Evolutionary conservation across 2,888 invertebrate genomes (phyloP).

Genomic region (Rhopalosiphum nymphaeae): DNA sequence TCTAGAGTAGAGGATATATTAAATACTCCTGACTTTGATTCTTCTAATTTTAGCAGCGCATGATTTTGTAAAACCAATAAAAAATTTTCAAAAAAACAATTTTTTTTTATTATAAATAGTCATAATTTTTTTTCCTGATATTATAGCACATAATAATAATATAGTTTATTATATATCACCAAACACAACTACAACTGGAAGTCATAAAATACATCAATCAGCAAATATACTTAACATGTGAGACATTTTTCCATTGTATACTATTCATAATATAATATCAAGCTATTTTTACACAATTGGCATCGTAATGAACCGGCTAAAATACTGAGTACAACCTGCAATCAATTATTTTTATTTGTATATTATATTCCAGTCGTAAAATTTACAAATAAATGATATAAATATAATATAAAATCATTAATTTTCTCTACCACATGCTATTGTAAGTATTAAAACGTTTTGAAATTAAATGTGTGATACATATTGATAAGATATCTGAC

Average conservation of each 20-base stretch:
- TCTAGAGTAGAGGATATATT: slow-evolving; percentile 46
- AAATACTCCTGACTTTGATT: slow-evolving; percentile 51
- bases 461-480: background rate
- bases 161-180: background rate
- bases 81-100: slow-evolving; percentile 48
- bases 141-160: background rate
- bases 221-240: background rate
- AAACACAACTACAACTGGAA: background rate
- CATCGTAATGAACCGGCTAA: background rate
- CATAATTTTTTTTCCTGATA: background rate
- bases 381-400: too few relatives aligned
- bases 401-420: background rate
- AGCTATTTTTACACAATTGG: background rate
- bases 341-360: background rate
- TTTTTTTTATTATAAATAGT: background rate
- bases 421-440: background rate
- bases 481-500: background rate
- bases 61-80: slow-evolving; percentile 64
- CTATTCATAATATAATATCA: background rate
- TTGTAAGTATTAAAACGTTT: background rate
- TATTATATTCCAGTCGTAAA: background rate
- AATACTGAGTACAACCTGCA: background rate
- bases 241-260: background rate
- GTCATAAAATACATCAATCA: background rate
- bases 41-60: slow-evolving; percentile 59